phyloP scores from a whole-genome alignment of 2,113 vertebrate species.

The Ceyx margarethae region DNA sequence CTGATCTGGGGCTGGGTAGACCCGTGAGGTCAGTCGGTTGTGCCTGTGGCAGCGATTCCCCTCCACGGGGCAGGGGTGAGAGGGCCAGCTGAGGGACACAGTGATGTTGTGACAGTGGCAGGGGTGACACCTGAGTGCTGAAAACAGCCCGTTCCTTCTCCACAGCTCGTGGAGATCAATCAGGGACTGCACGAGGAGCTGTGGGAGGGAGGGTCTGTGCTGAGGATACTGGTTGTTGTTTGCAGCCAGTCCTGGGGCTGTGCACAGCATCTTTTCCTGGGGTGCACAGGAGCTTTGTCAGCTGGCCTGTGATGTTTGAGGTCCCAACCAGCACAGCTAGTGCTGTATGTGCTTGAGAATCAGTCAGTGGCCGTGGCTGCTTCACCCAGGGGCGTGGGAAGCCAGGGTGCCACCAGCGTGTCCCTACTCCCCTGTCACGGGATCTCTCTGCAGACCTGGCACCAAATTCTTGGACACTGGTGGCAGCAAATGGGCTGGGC shows the following conservation, averaged over 20 bases:
- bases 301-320: background rate
- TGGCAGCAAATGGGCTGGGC: constrained; percentile 44
- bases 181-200: background rate
- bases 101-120: background rate
- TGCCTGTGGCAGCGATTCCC: background rate
- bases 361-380: background rate
- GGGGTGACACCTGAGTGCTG: background rate
- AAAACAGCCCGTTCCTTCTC: background rate
- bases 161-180: background rate
- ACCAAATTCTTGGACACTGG: constrained; percentile 63
- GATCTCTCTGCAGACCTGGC: background rate
- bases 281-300: background rate
- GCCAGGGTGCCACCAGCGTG: background rate
- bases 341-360: background rate
- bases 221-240: constrained; percentile 11
- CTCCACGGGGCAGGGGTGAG: background rate
- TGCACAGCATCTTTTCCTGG: background rate
- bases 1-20: background rate
- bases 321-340: background rate
- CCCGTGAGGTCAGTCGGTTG: background rate
- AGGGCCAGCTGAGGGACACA: background rate
- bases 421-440: background rate
- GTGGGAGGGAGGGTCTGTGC: constrained; percentile 16
- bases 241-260: background rate
- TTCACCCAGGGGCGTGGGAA: background rate